These are phyloP conservation scores for Xenopus laevis DNA, from an alignment of 2,113 vertebrate genomes.

Conservation along the genomic window DNA sequence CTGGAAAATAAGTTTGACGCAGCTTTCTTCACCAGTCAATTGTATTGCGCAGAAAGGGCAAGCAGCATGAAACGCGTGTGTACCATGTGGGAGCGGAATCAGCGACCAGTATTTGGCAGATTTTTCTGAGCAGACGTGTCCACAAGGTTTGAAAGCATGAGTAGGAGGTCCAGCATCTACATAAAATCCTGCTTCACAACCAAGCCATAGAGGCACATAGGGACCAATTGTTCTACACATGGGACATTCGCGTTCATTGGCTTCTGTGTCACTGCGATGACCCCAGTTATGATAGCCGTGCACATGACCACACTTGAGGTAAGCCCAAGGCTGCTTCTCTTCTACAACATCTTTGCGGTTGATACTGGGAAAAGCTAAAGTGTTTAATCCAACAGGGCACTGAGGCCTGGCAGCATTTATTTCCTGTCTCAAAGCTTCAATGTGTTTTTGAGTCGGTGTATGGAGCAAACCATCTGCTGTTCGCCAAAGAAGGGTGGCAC, in stretches of 20 bases:
- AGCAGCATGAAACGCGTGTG: slow-evolving; percentile 93
- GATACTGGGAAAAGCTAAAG: slow-evolving; percentile 95
- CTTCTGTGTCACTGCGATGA: slow-evolving; percentile 84
- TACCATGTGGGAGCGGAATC: slow-evolving; percentile 93
- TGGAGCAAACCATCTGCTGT: slow-evolving; percentile 92
- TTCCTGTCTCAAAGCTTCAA: slow-evolving; percentile 94
- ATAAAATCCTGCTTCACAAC: slow-evolving; percentile 92
- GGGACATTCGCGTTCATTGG: slow-evolving; percentile 89
- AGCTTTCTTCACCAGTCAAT: slow-evolving; percentile 82
- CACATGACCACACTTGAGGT: slow-evolving; percentile 91
- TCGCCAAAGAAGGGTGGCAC: slow-evolving; percentile 91
- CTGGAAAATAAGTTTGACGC: slow-evolving; percentile 93
- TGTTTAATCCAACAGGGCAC: slow-evolving; percentile 94
- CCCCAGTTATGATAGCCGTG: slow-evolving; percentile 98
- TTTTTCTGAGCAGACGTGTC: slow-evolving; percentile 96
- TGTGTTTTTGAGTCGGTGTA: slow-evolving; percentile 92
- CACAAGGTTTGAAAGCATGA: slow-evolving; percentile 89
- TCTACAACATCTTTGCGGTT: slow-evolving; percentile 87
- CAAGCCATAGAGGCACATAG: slow-evolving; percentile 93
- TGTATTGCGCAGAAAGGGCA: slow-evolving; percentile 94
- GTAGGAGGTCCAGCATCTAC: slow-evolving; percentile 92
- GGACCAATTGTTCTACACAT: slow-evolving; percentile 94
- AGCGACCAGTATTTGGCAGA: slow-evolving; percentile 94
- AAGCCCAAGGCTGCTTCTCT: slow-evolving; percentile 96
- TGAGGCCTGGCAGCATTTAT: slow-evolving; percentile 91